Evolutionary conservation across 2,797 vertebrate species (phyloP), one percentile per base, ranked within the genome.

Genomic region (Rhadinocentrus ornatus): DNA sequence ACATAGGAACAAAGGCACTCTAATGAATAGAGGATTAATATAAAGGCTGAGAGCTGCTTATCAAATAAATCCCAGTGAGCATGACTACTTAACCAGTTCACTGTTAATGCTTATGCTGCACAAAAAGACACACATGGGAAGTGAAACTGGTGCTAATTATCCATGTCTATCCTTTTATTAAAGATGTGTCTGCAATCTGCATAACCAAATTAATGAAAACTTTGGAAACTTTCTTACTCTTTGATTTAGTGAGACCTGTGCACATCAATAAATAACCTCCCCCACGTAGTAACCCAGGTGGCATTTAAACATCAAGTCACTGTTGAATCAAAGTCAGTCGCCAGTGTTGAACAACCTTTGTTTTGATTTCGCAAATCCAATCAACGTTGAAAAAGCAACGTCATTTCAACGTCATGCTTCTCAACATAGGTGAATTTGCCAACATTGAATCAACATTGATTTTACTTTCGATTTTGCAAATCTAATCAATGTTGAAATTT

Each of bases 181-280:
- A 73, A 27, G 16, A 29, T 56, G 20, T 13, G 24, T 26, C 31
- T 48, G n/a, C 11, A 55, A 37, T 59, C 8, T 27, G 35, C 44
- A 1, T 3, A 50, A 34, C 9, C 27, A 20, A 55, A 80, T 64
- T 53, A 35, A 61, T 62, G 26, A 60, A 44, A 77, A 69, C 52
- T 78, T 69, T 75, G 6, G 15, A 87, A 88, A 84, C 56, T 71
- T 84, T 75, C 56, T 64, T 27, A 37, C 18, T 12, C 13, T 78
- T 61, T 84, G 75, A 82, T 80, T 44, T 75, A 72, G 65, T 61
- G 62, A 81, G 77, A 85, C 73, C 82, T 83, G 58, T 86, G 75
- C 69, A 62, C 83, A 89, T 91, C 77, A 86, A 83, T 90, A 85
- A 87, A 62, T 87, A 71, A 87, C 86, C 68, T 82, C 62, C 68